These are phyloP conservation scores for Heliconius nattereri DNA, from an alignment of 1,140 invertebrate species.

Conservation along the genomic window DNA sequence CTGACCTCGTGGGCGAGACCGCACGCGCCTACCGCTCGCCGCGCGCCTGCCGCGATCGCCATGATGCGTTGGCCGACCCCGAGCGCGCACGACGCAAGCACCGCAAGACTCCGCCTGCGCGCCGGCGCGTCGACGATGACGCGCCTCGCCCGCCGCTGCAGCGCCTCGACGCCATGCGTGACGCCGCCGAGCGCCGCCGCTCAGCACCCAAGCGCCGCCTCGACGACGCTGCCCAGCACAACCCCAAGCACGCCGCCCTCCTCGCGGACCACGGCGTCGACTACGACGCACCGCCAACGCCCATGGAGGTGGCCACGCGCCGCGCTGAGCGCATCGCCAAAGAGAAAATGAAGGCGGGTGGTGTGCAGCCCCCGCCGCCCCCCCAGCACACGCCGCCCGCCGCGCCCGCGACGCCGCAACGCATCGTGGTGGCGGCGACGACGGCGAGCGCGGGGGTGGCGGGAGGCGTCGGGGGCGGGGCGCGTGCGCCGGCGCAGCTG, in stretches of 20 bases:
- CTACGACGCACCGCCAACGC: slow-evolving; percentile 92
- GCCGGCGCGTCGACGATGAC: slow-evolving; percentile 81
- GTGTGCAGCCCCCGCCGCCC: slow-evolving; percentile 44
- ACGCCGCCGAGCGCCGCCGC: slow-evolving; percentile 84
- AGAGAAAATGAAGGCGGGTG: slow-evolving; percentile 85
- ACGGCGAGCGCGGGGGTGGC: slow-evolving; percentile 41
- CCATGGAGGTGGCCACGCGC: slow-evolving; percentile 91
- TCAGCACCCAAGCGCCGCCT: slow-evolving; percentile 88
- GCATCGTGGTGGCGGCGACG: slow-evolving; percentile 80
- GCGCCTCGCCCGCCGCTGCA: slow-evolving; percentile 70
- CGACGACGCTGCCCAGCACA: slow-evolving; percentile 88
- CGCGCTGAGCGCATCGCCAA: slow-evolving; percentile 91
- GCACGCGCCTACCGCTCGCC: slow-evolving; percentile 94
- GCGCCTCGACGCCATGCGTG: slow-evolving; percentile 91
- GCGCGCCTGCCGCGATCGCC: slow-evolving; percentile 92
- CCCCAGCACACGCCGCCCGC: slow-evolving; percentile 35
- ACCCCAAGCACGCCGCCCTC: slow-evolving; percentile 92
- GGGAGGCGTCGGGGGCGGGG: slow-evolving; percentile 30
- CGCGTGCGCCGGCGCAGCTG: slow-evolving; percentile 42
- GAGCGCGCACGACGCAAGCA: slow-evolving; percentile 93
- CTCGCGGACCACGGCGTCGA: slow-evolving; percentile 91
- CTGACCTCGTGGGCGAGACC: slow-evolving; percentile 94
- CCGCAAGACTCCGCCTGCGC: slow-evolving; percentile 85
- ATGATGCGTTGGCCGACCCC: slow-evolving; percentile 94
- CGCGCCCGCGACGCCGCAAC: slow-evolving; percentile 57